A percentile compares a stretch with the other conserved stretches of the same genome.
Conservation (phyloP, 2,113 vertebrate genomes). For the Ia io region DNA sequence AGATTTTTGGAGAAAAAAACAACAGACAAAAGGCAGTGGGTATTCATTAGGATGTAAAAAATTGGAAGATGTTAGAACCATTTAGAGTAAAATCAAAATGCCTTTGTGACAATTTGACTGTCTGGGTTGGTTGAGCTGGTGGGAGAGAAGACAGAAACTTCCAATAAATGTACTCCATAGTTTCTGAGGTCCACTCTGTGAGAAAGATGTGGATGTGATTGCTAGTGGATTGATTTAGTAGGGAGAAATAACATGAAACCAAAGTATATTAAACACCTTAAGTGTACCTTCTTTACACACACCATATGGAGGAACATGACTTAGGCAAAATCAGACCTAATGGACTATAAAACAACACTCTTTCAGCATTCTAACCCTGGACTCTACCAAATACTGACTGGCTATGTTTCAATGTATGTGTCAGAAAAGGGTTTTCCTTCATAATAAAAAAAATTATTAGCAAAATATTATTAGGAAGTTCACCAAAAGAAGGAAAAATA, state of each 20-base stretch:
- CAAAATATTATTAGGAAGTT: neutral
- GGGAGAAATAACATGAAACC: neutral
- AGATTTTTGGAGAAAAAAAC: neutral
- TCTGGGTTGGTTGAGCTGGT: neutral
- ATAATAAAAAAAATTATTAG: neutral
- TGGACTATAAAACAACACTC: neutral
- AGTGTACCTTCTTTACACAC: neutral
- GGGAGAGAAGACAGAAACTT: neutral
- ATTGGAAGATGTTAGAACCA: neutral
- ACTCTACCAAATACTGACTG: neutral
- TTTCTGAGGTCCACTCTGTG: neutral
- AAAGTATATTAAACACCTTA: neutral
- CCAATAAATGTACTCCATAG: rapidly evolving
- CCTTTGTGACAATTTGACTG: neutral
- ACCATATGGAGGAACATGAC: neutral
- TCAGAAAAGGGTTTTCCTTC: neutral
- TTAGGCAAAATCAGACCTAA: neutral
- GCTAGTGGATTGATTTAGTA: neutral
- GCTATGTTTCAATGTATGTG: neutral
- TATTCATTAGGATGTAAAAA: neutral
- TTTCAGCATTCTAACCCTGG: neutral
- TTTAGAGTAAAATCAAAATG: neutral
- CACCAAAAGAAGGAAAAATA: neutral
- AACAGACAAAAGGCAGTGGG: neutral
- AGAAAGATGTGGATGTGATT: neutral